Base-by-base conservation (phyloP, 2,888 invertebrate species). In the Argynnis bischoffii region DNA sequence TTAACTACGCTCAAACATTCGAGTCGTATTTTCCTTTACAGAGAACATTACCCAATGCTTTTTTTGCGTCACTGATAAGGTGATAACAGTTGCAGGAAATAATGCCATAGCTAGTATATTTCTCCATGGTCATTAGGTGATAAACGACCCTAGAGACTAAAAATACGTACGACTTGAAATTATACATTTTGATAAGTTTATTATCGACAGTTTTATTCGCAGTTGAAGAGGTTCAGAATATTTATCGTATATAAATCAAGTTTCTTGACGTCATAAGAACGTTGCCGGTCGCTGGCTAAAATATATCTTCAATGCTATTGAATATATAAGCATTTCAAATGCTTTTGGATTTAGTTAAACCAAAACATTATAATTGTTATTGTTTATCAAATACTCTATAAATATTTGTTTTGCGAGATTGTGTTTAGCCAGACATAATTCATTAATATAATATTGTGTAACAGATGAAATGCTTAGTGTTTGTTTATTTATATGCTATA, bases 241-340 rank as follows among this genome's bases (percentile, higher is more conserved):
- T 81, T 80, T 80, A 79, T 79, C 76, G 75, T 78, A 80, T 41
- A 41, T 81, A 83, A 84, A 84, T 85, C 83, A 81, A 79, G 80
- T 78, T 77, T 68, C 71, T 69, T 86, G 84, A 84, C 86, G 86
- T 87, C 86, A 87, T 76, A 60, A 67, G 64, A 60, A 76, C 74
- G 76, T 72, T 76, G 69, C 77, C 74, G 78, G 72, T 77, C 74
- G 75, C 76, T 73, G 75, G 76, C 70, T 76, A 77, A 77, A 77
- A 78, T 79, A 77, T 77, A 72, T 77, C 79, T 77, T 78, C 75
- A 77, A 77, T 70, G 71, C 66, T 70, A 66, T 70, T 66, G 67
- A 71, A 75, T 74, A 72, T 56, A 72, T 63, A 63, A 63, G 63
- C 68, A 57, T 69, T 71, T 69, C 63, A 60, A 68, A 67, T 69